Evolutionary conservation across 2,797 vertebrate genomes (phyloP), one percentile per base, ranked within the genome.

Genomic region (Phataginus tetradactyla): DNA sequence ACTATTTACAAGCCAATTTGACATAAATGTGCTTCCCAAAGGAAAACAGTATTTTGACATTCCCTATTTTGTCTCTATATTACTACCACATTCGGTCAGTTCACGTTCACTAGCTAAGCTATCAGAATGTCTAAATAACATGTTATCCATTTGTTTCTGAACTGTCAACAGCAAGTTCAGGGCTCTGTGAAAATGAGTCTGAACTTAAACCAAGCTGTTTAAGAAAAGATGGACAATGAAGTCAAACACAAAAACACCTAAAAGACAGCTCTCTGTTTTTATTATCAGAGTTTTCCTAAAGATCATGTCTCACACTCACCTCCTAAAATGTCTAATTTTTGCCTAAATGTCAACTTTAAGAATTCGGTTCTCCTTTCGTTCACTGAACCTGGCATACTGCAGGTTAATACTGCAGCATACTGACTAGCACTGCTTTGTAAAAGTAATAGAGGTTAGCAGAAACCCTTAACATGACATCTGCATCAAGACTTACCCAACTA

Each of bases 301-400:
- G 25, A 83, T 64, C 53, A 78, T 23, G 29, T 14, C 25, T 95
- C 79, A 84, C 7, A 89, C 18, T 95, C 21, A 86, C 34, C 75
- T 92, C 63, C 84, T 90, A 69, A 89, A 84, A 86, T 39, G 49
- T 68, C n/a, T 78, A 84, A 64, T 64, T 17, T 85, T 78, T 91
- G 29, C 17, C 53, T 88, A 90, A 72, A 85, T 32, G 32, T 69
- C 34, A 92, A 55, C 9, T 92, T 95, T 55, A 88, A 68, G 29
- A 94, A 72, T 85, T 92, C 78, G 91, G 57, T 75, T 92, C 63
- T 85, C 53, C 53, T 88, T 92, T 45, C 39, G 39, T 81, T 93
- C 79, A 92, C 17, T 59, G 71, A 59, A 93, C 17, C 34, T 66
- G 23, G 34, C 6, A 23, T 29, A 57, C 8, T 81, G 39, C 45